These are phyloP conservation scores for Vannuccia rotundouncinata DNA, from an alignment of 2,888 invertebrate genomes.

Conservation along the genomic window DNA sequence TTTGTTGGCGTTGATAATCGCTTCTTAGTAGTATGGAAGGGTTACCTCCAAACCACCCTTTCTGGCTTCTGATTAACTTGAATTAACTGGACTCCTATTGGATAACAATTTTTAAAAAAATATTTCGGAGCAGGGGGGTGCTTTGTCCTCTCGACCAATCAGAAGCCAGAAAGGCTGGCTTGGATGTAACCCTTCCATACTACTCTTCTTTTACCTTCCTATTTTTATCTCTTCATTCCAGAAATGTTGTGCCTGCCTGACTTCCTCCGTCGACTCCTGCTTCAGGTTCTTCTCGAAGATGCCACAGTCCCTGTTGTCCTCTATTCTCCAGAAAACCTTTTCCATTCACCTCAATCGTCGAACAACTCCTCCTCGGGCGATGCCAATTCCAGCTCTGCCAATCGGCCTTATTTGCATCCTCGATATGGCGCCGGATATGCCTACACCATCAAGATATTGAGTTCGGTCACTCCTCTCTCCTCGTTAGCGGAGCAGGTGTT, in stretches of 20 bases:
- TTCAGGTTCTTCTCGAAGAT: slow-evolving; percentile 60
- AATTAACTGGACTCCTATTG: too few species aligned
- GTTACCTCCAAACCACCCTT: too few species aligned
- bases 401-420: slow-evolving; percentile 23
- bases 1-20: too few species aligned
- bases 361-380: not conserved
- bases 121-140: too few species aligned
- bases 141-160: too few species aligned
- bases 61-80: too few species aligned
- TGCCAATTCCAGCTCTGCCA: not conserved
- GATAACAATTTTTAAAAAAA: too few species aligned
- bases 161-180: too few species aligned
- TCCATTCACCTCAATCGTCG: not conserved
- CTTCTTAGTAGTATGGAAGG: too few species aligned
- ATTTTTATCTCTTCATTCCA: slow-evolving; percentile 43
- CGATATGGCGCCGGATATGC: not conserved
- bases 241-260: slow-evolving; percentile 63
- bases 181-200: too few species aligned
- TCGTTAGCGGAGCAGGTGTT: not conserved
- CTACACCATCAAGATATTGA: not conserved
- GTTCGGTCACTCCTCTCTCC: not conserved
- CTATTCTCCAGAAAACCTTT: not conserved
- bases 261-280: slow-evolving; percentile 75
- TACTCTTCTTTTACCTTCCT: too few species aligned
- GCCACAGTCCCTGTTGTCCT: slow-evolving; percentile 12